A percentile compares a stretch with the other conserved stretches of the same genome.
These are phyloP conservation scores for Prenolepis imparis DNA, from an alignment of 2,888 invertebrate genomes.

Conservation along the genomic window DNA sequence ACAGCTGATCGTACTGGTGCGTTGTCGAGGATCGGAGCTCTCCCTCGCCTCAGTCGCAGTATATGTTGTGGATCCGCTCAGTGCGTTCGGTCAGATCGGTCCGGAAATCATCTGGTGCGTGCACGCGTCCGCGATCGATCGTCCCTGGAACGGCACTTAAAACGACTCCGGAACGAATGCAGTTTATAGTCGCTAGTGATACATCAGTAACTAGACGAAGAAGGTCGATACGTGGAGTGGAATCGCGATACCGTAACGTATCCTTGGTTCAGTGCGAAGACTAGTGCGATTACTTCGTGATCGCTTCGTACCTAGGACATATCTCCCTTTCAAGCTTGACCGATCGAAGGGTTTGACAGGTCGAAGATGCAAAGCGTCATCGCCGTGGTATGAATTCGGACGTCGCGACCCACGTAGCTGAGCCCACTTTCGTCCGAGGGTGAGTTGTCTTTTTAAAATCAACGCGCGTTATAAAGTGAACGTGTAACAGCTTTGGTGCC, in stretches of 20 bases:
- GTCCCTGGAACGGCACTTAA: slow-evolving; percentile 45
- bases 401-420: slow-evolving; percentile 52
- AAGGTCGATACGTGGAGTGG: slow-evolving; percentile 37
- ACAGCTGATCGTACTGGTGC: slow-evolving; percentile 74
- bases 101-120: not conserved
- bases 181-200: not conserved
- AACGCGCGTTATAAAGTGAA: not conserved
- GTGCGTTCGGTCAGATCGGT: not conserved
- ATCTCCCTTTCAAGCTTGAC: not conserved
- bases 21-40: slow-evolving; percentile 59
- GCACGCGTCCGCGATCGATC: slow-evolving; percentile 54
- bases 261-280: slow-evolving; percentile 14
- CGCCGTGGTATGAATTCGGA: slow-evolving; percentile 70
- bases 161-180: slow-evolving; percentile 34
- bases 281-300: not conserved
- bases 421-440: slow-evolving; percentile 63
- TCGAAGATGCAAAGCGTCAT: slow-evolving; percentile 61
- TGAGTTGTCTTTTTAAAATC: slow-evolving; percentile 55
- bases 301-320: not conserved
- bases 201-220: not conserved
- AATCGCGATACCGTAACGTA: slow-evolving; percentile 15
- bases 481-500: not conserved
- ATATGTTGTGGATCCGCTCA: slow-evolving; percentile 49
- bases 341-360: not conserved
- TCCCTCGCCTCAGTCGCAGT: slow-evolving; percentile 56